These are phyloP conservation scores for Actias luna DNA, from an alignment of 2,888 invertebrate species.

Conservation along the genomic window DNA sequence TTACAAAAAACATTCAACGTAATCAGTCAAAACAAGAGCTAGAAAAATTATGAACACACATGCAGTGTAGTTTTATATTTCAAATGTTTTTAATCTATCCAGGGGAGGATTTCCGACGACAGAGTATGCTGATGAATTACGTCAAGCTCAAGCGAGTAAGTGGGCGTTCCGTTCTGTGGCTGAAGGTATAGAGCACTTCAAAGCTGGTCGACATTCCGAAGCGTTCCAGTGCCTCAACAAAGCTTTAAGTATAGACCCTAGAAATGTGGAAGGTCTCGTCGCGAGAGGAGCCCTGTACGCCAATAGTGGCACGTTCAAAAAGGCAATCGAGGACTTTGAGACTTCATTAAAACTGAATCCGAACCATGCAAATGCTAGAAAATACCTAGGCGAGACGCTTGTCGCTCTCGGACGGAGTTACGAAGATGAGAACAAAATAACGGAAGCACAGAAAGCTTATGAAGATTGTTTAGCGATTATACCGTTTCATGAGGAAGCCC, in stretches of 20 bases:
- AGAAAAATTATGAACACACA: no score
- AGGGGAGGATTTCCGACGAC: conserved; percentile 89
- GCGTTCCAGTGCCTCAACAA: conserved; percentile 97
- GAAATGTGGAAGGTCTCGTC: conserved; percentile 95
- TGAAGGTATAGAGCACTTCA: conserved; percentile 97
- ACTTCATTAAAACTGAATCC: conserved; percentile 93
- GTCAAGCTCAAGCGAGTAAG: conserved; percentile 94
- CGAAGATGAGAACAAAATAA: conserved; percentile 92
- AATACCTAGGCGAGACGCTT: conserved; percentile 96
- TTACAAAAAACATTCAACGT: no score
- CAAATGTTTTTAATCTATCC: conserved; percentile 18
- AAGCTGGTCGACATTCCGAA: conserved; percentile 95
- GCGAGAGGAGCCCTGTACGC: conserved; percentile 96
- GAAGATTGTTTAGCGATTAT: conserved; percentile 91
- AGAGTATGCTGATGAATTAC: conserved; percentile 91
- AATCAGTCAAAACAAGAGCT: no score
- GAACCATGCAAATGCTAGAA: conserved; percentile 95
- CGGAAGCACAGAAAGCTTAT: conserved; percentile 92
- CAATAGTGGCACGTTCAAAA: conserved; percentile 95
- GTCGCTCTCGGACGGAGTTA: conserved; percentile 94
- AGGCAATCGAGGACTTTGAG: conserved; percentile 97
- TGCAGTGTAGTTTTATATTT: conserved; percentile 2
- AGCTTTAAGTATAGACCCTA: conserved; percentile 94
- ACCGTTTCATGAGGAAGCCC: conserved; percentile 93
- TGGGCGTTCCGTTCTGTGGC: conserved; percentile 97